Evolutionary conservation across 92 coral and sea anemone species (phyloP).

Genomic region (Porites cylindrica): DNA sequence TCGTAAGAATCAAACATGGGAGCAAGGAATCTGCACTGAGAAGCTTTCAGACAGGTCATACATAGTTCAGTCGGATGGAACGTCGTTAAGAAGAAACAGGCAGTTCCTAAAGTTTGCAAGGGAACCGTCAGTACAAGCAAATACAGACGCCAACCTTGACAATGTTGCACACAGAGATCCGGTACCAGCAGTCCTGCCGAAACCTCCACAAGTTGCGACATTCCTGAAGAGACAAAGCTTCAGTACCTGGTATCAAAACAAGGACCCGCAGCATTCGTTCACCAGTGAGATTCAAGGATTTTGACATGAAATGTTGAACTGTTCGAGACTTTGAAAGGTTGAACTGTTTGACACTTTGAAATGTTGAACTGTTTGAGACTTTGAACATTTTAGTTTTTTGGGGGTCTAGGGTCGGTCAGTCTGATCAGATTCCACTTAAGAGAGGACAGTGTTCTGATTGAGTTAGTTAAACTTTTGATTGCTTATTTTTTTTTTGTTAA

Average conservation of each 20-base stretch:
- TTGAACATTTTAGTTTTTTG: neutral
- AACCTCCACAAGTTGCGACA: neutral
- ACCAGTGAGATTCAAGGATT: constrained; percentile 3
- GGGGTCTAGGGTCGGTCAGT: neutral
- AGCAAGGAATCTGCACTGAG: constrained; percentile 12
- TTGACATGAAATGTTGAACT: too few species aligned
- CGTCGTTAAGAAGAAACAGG: constrained; percentile 39
- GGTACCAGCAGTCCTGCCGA: neutral
- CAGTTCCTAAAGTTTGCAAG: constrained; percentile 22
- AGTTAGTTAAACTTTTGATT: neutral
- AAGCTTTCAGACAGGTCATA: constrained; percentile 53
- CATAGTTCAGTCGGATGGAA: constrained; percentile 22
- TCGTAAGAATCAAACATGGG: neutral
- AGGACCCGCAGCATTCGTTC: constrained; percentile 36
- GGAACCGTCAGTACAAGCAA: neutral
- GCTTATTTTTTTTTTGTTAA: neutral
- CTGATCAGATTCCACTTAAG: neutral
- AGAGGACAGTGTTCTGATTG: neutral
- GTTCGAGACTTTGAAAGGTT: constrained; percentile 6
- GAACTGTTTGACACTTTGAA: neutral
- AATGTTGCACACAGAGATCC: neutral
- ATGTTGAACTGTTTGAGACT: too few species aligned
- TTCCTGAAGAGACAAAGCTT: neutral
- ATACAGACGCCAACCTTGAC: neutral
- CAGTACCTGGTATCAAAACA: constrained; percentile 4